Evolutionary conservation across 1,140 invertebrate genomes (phyloP), one percentile per base, ranked within the genome.

Genomic region (Lutraria rhynchaena): DNA sequence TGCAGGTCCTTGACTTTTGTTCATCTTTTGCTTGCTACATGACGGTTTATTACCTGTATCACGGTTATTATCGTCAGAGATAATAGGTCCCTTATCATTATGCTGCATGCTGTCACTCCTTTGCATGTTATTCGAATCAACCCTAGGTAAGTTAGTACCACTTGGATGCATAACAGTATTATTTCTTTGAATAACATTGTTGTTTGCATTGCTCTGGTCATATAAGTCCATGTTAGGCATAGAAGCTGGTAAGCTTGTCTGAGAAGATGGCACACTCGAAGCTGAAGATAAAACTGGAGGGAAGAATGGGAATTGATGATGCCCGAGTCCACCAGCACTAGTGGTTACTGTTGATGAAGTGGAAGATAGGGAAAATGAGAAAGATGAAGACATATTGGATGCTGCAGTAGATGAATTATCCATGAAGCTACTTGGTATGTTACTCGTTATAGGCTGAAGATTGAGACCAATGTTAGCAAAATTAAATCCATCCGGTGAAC

Each of bases 391-490:
- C 19, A 69, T 58, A 41, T 73, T 76, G 1, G 80, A 83, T 17
- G 87, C 82, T 15, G 61, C 81, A 15, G 71, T 82, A 13, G 71
- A 46, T 33, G 83, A 86, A 53, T 75, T 82, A 13, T 63, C 82
- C 41, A 85, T 84, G 5, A 85, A 84, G n/a, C 81, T 85, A 57
- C 67, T 84, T 7, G 77, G 80, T 31, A 83, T 70, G 27, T 84
- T 53, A 60, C 83, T 83, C 19, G 86, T 83, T 24, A 81, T 81
- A 31, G 88, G 85, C 13, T 87, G 84, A 27, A 90, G 73, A 82
- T 88, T 91, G 9, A 87, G 75, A 57, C 87, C 86, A 69, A 90
- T 88, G 73, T 85, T 89, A 22, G 88, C 82, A 75, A 89, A 90
- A 74, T 88, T 89, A 63, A 89, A 88, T n/a, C 85, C 87, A 31